A percentile compares a stretch with the other conserved stretches of the same genome.
phyloP scores from a whole-genome alignment of 2,888 invertebrate species.

The Andrena flavipes region DNA sequence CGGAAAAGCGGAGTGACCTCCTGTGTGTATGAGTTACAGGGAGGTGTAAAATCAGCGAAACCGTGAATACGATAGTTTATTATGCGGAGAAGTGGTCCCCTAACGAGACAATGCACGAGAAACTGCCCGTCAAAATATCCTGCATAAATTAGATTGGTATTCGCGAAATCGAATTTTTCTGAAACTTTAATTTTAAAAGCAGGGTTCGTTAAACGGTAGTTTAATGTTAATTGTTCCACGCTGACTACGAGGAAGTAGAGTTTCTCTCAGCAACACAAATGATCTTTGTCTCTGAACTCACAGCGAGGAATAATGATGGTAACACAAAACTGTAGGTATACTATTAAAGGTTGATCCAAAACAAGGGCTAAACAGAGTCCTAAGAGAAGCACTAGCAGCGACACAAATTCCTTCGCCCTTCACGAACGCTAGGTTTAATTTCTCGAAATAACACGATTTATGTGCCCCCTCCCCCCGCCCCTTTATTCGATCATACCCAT shows the following conservation, averaged over 20 bases:
- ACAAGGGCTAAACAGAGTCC: neutral
- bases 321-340: too few relatives aligned
- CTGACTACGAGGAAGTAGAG: neutral
- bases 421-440: neutral
- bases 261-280: too few relatives aligned
- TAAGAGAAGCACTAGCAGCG: neutral
- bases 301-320: too few relatives aligned
- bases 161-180: neutral
- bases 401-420: neutral
- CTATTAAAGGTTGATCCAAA: too few relatives aligned
- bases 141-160: neutral
- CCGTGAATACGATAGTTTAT: conserved; percentile 25
- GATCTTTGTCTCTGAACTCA: neutral
- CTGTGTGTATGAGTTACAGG: conserved; percentile 20
- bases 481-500: neutral
- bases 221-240: neutral
- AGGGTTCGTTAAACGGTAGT: neutral
- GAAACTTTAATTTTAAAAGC: neutral
- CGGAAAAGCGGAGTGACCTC: conserved; percentile 28
- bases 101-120: neutral
- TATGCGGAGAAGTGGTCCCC: neutral
- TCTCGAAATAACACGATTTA: neutral
- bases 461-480: too few relatives aligned
- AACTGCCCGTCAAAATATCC: neutral
- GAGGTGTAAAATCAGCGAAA: conserved; percentile 43